Conservation (phyloP, 2,113 vertebrate genomes). For the Hyperopisus bebe region DNA sequence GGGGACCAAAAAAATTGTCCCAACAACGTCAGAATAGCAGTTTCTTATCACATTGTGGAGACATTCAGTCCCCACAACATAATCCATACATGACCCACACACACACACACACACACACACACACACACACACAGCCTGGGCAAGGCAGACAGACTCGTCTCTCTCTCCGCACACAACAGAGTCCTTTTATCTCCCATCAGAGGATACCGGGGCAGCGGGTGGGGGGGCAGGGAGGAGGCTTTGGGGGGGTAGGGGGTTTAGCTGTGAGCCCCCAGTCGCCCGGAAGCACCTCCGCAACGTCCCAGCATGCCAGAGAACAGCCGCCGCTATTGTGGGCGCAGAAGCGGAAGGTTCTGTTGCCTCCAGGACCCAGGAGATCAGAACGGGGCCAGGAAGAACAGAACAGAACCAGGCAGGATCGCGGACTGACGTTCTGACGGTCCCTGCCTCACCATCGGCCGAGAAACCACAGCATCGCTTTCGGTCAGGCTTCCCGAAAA, state of each 20-base stretch:
- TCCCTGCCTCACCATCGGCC: too few species aligned
- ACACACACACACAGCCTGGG: not conserved
- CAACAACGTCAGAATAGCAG: not conserved
- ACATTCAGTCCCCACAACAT: not conserved
- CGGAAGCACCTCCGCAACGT: constrained; percentile 59
- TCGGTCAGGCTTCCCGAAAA: not conserved
- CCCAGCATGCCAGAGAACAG: constrained; percentile 60
- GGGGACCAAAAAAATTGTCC: not conserved
- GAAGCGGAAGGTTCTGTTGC: constrained; percentile 29
- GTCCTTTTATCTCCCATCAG: constrained; percentile 58
- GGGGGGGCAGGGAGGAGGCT: not conserved
- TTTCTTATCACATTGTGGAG: not conserved
- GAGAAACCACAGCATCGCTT: not conserved
- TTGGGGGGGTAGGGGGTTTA: constrained; percentile 44
- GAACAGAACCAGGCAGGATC: not conserved
- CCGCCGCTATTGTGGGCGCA: constrained; percentile 56
- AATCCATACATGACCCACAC: not conserved
- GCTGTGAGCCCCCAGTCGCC: constrained; percentile 56
- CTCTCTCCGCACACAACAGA: constrained; percentile 57
- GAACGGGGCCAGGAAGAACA: not conserved
- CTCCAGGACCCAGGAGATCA: not conserved
- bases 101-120: not conserved
- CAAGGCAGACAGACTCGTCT: constrained; percentile 35
- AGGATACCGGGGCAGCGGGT: constrained; percentile 42
- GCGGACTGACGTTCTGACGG: not conserved